Base-by-base conservation (phyloP, 2,888 invertebrate genomes). In the Acleris laterana region DNA sequence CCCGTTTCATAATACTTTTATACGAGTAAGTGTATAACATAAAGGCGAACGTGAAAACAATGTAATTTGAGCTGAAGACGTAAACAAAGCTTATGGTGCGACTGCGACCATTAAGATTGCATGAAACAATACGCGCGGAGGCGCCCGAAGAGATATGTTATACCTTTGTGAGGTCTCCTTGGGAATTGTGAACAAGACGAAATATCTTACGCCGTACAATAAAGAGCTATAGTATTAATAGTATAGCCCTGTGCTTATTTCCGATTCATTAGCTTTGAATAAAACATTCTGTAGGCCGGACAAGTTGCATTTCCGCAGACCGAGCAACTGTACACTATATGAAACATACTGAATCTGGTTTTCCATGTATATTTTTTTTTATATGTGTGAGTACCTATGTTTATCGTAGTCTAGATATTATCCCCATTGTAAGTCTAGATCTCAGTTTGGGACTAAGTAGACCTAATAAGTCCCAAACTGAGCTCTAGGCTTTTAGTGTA, bases 71-170 rank as follows among this genome's bases (percentile, higher is more conserved):
- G 25, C 22, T 25, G 32, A 22, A 42, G n/a, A 48, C 61, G 51
- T 57, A 61, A 66, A 66, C 51, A 66, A 62, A 66, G 51, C 56
- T 62, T 57, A 66, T 57, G 57, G 62, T 56, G 62, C 51, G 50
- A 62, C 32, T 56, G 62, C 51, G 50, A 62, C 32, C 66, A 66
- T 66, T 66, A 66, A 57, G 46, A 52, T 66, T 66, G 62, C 62
- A 66, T 62, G 48, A 19, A 66, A 66, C 66, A 66, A 66, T 66
- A 66, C 62, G 51, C 56, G 44, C 16, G 32, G 50, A 49, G 49
- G 32, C 49, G 17, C 49, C 59, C 50, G 49, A 46, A 51, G 20
- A 56, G 19, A 66, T 61, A 66, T 61, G 61, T 66, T 66, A 56
- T 50, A 61, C 51, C 50, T 25, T 53, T 58, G 57, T 58, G 46